Conservation (phyloP, 2,797 vertebrate species). For the Scyliorhinus canicula region DNA sequence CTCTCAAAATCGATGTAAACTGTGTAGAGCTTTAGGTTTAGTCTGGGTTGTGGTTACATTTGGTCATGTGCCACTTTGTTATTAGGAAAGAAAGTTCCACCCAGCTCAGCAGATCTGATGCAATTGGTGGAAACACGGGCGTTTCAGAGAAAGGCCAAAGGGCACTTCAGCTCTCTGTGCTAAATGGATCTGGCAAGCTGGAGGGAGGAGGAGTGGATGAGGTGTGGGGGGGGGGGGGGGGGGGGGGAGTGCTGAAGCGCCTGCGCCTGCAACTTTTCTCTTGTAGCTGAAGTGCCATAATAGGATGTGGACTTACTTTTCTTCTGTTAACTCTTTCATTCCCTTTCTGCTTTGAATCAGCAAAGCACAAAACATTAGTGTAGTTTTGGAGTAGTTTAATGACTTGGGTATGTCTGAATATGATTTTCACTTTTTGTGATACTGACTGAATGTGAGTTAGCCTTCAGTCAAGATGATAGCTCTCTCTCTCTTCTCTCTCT, state of each 20-base stretch:
- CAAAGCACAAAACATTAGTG: not conserved
- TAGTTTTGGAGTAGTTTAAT: not conserved
- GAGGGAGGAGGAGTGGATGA: no score
- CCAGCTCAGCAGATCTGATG: not conserved
- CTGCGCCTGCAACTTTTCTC: not conserved
- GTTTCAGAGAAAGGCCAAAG: conserved; percentile 18
- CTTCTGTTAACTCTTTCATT: not conserved
- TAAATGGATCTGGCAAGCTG: not conserved
- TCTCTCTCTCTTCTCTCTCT: no score
- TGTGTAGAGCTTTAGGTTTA: not conserved
- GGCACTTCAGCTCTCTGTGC: not conserved
- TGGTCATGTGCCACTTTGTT: not conserved
- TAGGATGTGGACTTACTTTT: not conserved
- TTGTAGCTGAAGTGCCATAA: not conserved
- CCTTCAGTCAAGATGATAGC: not conserved
- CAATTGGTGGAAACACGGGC: not conserved
- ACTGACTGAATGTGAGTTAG: not conserved
- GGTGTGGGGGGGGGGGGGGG: not conserved
- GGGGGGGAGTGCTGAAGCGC: not conserved
- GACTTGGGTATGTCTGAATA: not conserved
- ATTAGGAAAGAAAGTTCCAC: not conserved
- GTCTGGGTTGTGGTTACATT: not conserved
- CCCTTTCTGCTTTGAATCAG: not conserved
- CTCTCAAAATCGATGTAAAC: not conserved
- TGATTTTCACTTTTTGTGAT: not conserved